Percentiles rank a stretch among this genome's conserved stretches.
These are phyloP conservation scores for Aporophyla lueneburgensis DNA, from an alignment of 2,888 invertebrate species.

Conservation along the genomic window DNA sequence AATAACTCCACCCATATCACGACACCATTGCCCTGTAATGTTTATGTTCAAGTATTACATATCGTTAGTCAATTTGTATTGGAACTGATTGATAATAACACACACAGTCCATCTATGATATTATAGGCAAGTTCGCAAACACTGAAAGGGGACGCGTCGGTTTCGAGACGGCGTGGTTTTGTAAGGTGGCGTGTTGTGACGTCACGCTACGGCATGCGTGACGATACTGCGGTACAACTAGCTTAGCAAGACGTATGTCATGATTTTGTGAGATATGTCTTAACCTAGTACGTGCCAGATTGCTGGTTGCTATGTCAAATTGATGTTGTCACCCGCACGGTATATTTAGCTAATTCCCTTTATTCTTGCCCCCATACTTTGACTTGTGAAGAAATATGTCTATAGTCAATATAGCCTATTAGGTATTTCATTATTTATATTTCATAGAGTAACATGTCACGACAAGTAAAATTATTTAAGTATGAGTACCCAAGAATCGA, in stretches of 20 bases:
- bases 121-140: constrained; percentile 56
- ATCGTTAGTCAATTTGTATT: constrained; percentile 58
- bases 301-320: neutral
- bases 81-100: constrained; percentile 43
- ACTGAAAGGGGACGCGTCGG: constrained; percentile 65
- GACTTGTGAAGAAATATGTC: constrained; percentile 8
- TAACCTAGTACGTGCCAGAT: neutral
- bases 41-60: constrained; percentile 58
- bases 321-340: neutral
- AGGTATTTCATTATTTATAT: neutral
- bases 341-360: neutral
- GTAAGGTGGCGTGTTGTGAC: constrained; percentile 65
- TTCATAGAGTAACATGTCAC: neutral
- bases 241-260: neutral
- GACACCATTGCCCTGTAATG: constrained; percentile 25
- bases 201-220: constrained; percentile 44
- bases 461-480: constrained; percentile 13
- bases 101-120: constrained; percentile 58
- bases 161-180: constrained; percentile 63
- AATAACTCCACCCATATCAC: constrained; percentile 4
- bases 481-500: constrained; percentile 3
- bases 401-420: constrained; percentile 7
- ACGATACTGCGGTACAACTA: neutral
- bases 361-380: constrained; percentile 44
- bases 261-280: neutral